These are phyloP conservation scores for Ammodytes dubius DNA, from an alignment of 2,113 vertebrate genomes.

Conservation along the genomic window DNA sequence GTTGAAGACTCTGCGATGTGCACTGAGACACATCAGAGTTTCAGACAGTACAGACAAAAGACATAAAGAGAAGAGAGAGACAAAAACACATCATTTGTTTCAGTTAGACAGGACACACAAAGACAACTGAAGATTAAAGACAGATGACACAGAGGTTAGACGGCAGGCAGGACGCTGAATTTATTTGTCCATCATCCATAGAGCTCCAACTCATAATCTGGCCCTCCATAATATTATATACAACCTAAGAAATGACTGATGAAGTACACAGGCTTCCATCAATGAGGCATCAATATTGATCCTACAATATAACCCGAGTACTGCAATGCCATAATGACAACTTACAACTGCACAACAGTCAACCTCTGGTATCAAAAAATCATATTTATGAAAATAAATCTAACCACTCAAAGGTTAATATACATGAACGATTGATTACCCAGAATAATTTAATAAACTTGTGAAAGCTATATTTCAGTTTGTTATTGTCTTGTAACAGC, in stretches of 20 bases:
- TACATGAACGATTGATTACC: no score
- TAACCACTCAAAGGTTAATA: not conserved
- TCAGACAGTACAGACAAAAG: conserved; percentile 73
- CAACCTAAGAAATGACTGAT: not conserved
- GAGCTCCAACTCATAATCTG: not conserved
- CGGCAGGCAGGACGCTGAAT: conserved; percentile 42
- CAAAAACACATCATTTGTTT: conserved; percentile 38
- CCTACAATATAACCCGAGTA: not conserved
- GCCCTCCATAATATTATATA: not conserved
- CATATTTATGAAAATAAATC: not conserved
- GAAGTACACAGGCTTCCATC: not conserved
- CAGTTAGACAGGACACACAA: conserved; percentile 65
- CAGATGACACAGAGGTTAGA: conserved; percentile 61
- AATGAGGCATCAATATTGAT: not conserved
- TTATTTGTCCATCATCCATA: conserved; percentile 10
- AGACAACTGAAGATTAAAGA: conserved; percentile 60
- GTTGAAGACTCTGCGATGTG: conserved; percentile 70
- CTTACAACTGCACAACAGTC: not conserved
- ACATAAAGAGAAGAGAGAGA: conserved; percentile 46
- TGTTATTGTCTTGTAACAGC: not conserved
- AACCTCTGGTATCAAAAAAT: not conserved
- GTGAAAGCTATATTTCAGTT: not conserved
- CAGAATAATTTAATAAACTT: no score
- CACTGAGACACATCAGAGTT: conserved; percentile 64
- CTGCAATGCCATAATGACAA: not conserved